Evolutionary conservation across 2,797 vertebrate species (phyloP), one percentile per base, ranked within the genome.

Genomic region (Eidolon dupreanum): DNA sequence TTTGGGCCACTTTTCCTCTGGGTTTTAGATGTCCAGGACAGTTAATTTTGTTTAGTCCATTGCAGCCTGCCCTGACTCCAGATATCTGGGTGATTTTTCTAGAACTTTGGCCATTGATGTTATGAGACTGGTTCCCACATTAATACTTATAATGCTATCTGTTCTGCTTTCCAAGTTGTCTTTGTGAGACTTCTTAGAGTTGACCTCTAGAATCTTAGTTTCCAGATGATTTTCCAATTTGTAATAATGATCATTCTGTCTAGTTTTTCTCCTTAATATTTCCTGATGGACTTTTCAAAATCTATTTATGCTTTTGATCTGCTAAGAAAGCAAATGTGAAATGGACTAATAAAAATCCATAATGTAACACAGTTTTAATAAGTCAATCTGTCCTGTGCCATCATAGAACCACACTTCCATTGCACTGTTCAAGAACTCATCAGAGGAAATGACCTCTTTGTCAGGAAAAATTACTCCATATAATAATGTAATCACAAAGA

Each of bases 401-500:
- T 97, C 97, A 96, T 3, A 63, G 81, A 91, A 41, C 36, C 65
- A 84, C 93, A 53, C 24, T 95, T 93, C 94, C 70, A 75, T 75
- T 68, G 15, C 94, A 70, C 93, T 75, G 71, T 92, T 97, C 92
- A 73, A 90, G 97, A 98, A 77, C 95, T 97, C 96, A 95, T 97
- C 96, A 81, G 81, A 73, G 63, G 77, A 92, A 97, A 97, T 97
- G 92, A 96, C 97, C 94, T 97, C 89, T 24, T 49, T 33, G 68
- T 94, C 92, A 88, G 51, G 90, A 97, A 97, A 97, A 97, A 97
- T 97, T 70, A 77, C 78, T 96, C 96, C 93, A 49, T 86, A 89
- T 96, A 97, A 90, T 97, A 98, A 98, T 87, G 93, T 51, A 97
- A 98, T 97, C 95, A 96, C 88, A 88, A 97, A 98, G 84, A 81